phyloP scores from a whole-genome alignment of 2,797 vertebrate genomes.

The Eutrigla gurnardus region DNA sequence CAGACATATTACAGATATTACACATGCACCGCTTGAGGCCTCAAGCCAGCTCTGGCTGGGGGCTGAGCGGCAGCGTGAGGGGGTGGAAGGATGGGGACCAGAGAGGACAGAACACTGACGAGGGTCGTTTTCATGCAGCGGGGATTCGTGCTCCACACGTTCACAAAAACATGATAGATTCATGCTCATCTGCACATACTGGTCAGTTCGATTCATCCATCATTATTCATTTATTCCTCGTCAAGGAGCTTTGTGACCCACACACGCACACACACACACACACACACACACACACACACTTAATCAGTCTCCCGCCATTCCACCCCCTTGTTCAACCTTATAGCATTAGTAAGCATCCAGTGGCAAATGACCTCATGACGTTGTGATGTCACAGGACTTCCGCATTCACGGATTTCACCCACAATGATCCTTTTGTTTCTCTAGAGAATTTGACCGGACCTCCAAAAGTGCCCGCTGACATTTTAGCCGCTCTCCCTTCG shows the following conservation, averaged over 20 bases:
- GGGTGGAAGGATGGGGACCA: constrained; percentile 9
- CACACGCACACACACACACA: constrained; percentile 10
- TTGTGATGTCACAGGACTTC: constrained; percentile 64
- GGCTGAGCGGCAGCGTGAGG: constrained; percentile 35
- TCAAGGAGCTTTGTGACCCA: constrained; percentile 19
- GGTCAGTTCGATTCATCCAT: background rate
- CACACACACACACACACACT: constrained; percentile 8
- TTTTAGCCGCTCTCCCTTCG: constrained; percentile 42
- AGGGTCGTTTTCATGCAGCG: no score
- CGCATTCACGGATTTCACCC: constrained; percentile 48
- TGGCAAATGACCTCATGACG: constrained; percentile 36
- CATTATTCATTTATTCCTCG: constrained; percentile 26
- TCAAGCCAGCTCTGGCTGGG: constrained; percentile 47
- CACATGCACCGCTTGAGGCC: constrained; percentile 25
- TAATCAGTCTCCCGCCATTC: constrained; percentile 77
- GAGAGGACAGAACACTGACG: background rate
- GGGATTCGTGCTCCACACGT: no score
- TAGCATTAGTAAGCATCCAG: constrained; percentile 28
- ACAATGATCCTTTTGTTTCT: constrained; percentile 74
- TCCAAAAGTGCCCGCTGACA: constrained; percentile 39
- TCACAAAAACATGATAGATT: background rate
- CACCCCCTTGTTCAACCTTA: constrained; percentile 65
- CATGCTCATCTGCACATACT: constrained; percentile 11
- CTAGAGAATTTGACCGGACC: constrained; percentile 30
- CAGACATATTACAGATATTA: constrained; percentile 1